These are phyloP conservation scores for Drosophila lini DNA, from an alignment of 1,140 invertebrate genomes.

Conservation along the genomic window DNA sequence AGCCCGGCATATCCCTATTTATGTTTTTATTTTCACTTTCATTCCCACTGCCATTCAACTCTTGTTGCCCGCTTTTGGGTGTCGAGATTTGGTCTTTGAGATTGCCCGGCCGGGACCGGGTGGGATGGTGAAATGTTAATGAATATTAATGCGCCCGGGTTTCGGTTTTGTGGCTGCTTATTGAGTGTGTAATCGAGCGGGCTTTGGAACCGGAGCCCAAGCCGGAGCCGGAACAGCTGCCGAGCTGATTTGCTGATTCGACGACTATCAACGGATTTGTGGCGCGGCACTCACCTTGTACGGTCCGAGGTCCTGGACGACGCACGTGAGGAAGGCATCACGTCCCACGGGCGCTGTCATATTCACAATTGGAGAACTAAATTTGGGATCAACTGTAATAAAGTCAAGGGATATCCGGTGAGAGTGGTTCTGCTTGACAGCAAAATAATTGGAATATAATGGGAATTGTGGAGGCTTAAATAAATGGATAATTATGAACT, in stretches of 20 bases:
- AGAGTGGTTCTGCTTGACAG: conserved; percentile 24
- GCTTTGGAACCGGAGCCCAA: neutral
- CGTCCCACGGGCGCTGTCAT: conserved; percentile 92
- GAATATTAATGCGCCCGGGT: conserved; percentile 76
- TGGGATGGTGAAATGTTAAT: conserved; percentile 70
- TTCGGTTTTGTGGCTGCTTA: conserved; percentile 70
- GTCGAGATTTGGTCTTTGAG: conserved; percentile 80
- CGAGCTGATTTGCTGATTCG: conserved; percentile 46
- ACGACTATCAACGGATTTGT: conserved; percentile 42
- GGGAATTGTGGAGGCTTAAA: conserved; percentile 16
- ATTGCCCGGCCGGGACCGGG: conserved; percentile 43
- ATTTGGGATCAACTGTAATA: conserved; percentile 90
- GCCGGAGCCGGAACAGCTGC: conserved; percentile 2
- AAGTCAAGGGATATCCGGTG: conserved; percentile 75
- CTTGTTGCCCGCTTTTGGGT: conserved; percentile 56
- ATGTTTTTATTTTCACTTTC: conserved; percentile 81
- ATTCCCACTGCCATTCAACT: conserved; percentile 65
- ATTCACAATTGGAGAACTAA: conserved; percentile 92
- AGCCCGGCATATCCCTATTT: conserved; percentile 70
- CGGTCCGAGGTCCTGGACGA: conserved; percentile 91
- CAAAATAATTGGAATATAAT: conserved; percentile 52
- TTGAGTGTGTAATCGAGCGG: conserved; percentile 80
- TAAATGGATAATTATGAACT: conserved; percentile 2
- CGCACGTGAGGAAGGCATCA: conserved; percentile 92
- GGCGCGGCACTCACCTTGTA: conserved; percentile 90